Conservation (phyloP, 2,113 vertebrate species). For the Thoracochromis brauschi region DNA sequence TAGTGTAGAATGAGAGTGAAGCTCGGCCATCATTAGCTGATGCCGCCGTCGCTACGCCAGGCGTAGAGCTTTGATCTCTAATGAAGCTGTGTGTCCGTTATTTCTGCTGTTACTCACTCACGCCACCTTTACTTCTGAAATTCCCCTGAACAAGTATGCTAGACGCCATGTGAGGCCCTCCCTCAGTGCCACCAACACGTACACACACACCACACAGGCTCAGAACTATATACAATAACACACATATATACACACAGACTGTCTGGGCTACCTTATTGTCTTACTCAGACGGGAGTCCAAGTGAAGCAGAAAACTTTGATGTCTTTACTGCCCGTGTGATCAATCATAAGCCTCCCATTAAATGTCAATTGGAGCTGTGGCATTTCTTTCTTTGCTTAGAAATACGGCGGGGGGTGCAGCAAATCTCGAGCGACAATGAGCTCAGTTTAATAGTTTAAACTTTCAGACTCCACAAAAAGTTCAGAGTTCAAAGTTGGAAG, state of each 20-base stretch:
- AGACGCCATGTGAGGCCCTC: constrained; percentile 49
- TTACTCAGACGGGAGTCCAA: constrained; percentile 44
- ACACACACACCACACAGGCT: not conserved
- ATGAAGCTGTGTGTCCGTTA: constrained; percentile 55
- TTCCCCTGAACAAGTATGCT: constrained; percentile 4
- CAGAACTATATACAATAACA: constrained; percentile 3
- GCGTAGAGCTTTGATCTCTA: constrained; percentile 63
- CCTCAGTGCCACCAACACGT: not conserved
- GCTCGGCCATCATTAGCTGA: constrained; percentile 62
- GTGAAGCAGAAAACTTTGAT: constrained; percentile 64
- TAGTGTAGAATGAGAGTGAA: constrained; percentile 46
- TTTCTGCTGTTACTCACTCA: constrained; percentile 64
- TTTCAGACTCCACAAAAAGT: constrained; percentile 40
- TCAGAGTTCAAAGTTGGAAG: constrained; percentile 60
- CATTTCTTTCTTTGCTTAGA: not conserved
- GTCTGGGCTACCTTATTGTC: constrained; percentile 57
- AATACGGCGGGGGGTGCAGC: not conserved
- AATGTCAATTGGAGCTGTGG: constrained; percentile 47
- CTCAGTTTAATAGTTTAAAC: constrained; percentile 49
- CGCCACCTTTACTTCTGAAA: constrained; percentile 59
- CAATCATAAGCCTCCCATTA: constrained; percentile 58
- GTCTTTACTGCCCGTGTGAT: constrained; percentile 57
- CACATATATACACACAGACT: not conserved
- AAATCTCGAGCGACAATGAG: constrained; percentile 37
- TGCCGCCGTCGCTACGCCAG: constrained; percentile 6